Evolutionary conservation across 2,888 invertebrate species (phyloP).

Genomic region (Odontomyia ornata): DNA sequence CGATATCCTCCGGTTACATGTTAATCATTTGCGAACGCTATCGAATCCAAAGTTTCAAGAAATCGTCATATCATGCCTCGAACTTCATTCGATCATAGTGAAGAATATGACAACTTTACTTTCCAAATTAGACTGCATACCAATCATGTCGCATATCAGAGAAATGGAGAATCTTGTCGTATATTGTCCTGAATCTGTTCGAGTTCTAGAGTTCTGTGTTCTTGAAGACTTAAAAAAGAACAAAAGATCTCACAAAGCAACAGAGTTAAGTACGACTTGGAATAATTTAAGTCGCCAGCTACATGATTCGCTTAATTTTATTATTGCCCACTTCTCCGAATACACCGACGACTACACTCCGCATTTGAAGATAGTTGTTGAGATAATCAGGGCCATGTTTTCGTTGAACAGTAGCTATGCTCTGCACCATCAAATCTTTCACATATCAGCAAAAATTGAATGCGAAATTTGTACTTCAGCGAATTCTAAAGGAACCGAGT

Average conservation of each 20-base stretch:
- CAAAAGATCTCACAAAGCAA: not conserved
- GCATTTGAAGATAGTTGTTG: conserved; percentile 33
- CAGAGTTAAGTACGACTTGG: conserved; percentile 39
- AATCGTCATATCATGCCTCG: not conserved
- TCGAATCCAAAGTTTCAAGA: not conserved
- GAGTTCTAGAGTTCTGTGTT: conserved; percentile 31
- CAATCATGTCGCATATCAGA: not conserved
- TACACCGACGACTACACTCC: not conserved
- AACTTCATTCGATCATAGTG: conserved; percentile 12
- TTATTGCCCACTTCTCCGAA: not conserved
- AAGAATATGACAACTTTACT: conserved; percentile 23
- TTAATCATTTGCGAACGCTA: not conserved
- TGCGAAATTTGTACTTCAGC: conserved; percentile 39
- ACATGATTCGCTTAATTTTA: not conserved
- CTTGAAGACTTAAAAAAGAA: conserved; percentile 7
- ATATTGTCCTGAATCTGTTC: conserved; percentile 26
- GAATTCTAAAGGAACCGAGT: not conserved
- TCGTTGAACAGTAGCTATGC: conserved; percentile 38
- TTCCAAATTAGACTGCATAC: not conserved
- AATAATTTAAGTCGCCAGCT: conserved; percentile 4
- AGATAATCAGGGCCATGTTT: conserved; percentile 29
- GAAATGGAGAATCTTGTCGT: not conserved
- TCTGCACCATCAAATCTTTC: conserved; percentile 44
- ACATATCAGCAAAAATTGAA: conserved; percentile 14
- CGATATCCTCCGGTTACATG: not conserved